Evolutionary conservation across 2,888 invertebrate genomes (phyloP).

Genomic region (Endotricha flammealis): DNA sequence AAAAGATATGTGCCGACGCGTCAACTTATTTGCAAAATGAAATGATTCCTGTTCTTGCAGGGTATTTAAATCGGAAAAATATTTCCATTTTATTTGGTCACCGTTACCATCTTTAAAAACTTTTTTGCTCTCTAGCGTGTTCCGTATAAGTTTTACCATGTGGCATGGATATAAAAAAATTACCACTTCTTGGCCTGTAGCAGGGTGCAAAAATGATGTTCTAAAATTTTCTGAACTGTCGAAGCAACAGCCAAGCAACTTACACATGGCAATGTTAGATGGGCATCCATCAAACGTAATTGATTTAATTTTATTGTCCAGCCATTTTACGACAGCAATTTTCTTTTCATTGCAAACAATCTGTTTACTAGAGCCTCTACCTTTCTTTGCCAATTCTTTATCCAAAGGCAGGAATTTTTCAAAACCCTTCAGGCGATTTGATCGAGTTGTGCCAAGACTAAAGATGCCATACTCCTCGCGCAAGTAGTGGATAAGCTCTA

Average conservation of each 20-base stretch:
- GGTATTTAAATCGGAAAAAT: not conserved
- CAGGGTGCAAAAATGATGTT: too few relatives aligned
- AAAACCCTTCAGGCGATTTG: slow-evolving; percentile 12
- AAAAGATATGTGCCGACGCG: not conserved
- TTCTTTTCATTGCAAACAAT: slow-evolving; percentile 9
- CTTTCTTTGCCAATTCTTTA: slow-evolving; percentile 10
- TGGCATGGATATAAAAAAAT: not conserved
- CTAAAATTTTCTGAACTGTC: too few relatives aligned
- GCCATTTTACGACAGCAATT: not conserved
- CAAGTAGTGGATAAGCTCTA: slow-evolving; percentile 10
- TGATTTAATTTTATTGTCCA: too few relatives aligned
- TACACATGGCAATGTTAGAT: too few relatives aligned
- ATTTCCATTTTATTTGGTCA: not conserved
- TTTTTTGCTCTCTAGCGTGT: not conserved
- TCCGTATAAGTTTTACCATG: not conserved
- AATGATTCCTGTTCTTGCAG: not conserved
- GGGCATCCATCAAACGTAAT: too few relatives aligned
- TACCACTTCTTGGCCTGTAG: too few relatives aligned
- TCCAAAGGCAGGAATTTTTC: slow-evolving; percentile 8
- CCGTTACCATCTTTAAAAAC: not conserved
- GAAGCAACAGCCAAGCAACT: too few relatives aligned
- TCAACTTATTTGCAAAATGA: not conserved
- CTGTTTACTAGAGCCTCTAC: slow-evolving; percentile 2
- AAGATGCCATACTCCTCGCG: slow-evolving; percentile 10
- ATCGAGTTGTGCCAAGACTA: slow-evolving; percentile 8